Evolutionary conservation across 2,113 vertebrate genomes (phyloP).

Genomic region (Tyrannus savana): DNA sequence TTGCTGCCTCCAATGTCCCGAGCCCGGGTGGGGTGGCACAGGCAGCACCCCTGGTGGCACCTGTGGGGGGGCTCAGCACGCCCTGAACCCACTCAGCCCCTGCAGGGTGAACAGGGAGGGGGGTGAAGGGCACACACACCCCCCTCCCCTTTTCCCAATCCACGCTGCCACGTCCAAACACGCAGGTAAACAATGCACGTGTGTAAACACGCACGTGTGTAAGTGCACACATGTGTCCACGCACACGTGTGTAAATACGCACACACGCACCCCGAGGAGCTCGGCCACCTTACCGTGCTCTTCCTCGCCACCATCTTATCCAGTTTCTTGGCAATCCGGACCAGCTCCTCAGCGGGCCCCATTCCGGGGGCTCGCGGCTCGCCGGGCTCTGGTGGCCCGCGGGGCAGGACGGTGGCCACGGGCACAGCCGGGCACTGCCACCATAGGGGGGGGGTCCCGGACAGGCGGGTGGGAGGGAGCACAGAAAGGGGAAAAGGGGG

Average conservation of each 20-base stretch:
- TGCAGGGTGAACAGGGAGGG: not conserved
- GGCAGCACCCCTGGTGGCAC: not conserved
- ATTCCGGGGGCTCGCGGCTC: constrained; percentile 59
- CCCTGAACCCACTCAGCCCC: not conserved
- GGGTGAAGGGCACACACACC: not conserved
- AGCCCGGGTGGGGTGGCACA: too few species aligned
- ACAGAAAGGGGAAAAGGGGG: not conserved
- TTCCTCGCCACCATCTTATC: constrained; percentile 97
- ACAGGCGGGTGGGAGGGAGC: not conserved
- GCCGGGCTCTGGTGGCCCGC: accelerated
- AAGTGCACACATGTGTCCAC: not conserved
- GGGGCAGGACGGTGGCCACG: not conserved
- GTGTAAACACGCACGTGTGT: accelerated
- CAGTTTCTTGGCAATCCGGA: constrained; percentile 88
- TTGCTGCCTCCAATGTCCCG: accelerated
- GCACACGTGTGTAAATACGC: accelerated
- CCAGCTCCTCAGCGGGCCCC: constrained; percentile 88
- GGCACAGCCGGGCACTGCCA: not conserved
- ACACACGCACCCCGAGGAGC: not conserved
- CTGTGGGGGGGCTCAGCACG: not conserved
- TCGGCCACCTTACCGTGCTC: constrained; percentile 83
- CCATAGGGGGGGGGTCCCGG: not conserved
- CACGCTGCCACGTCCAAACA: accelerated
- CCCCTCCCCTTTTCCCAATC: not conserved
- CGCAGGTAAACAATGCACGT: not conserved